Evolutionary conservation across 1,140 invertebrate genomes (phyloP).

Genomic region (Nylanderia fulva): DNA sequence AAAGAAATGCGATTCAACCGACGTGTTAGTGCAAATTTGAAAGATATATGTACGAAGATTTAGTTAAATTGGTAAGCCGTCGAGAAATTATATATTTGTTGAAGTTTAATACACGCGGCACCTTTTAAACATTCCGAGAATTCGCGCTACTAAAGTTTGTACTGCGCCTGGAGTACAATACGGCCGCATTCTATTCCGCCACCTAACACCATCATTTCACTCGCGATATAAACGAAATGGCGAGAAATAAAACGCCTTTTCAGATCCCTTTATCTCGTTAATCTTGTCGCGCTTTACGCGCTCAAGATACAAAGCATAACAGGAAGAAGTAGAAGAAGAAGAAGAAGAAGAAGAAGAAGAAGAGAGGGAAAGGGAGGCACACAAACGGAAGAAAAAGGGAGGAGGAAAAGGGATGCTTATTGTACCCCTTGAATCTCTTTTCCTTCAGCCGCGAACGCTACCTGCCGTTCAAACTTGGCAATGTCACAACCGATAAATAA

Average conservation of each 20-base stretch:
- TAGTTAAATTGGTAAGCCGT: neutral
- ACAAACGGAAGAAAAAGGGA: neutral
- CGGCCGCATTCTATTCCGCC: constrained; percentile 43
- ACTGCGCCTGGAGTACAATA: constrained; percentile 29
- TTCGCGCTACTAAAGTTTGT: constrained; percentile 41
- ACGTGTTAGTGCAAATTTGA: neutral
- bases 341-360: too few species aligned
- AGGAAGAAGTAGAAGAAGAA: neutral
- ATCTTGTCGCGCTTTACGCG: constrained; percentile 57
- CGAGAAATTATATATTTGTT: constrained; percentile 21
- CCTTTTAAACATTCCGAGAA: constrained; percentile 5
- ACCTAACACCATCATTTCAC: constrained; percentile 44
- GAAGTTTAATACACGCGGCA: neutral
- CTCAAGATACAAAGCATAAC: constrained; percentile 43
- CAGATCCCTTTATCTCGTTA: constrained; percentile 59
- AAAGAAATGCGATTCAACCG: neutral
- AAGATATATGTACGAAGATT: neutral
- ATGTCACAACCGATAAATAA: constrained; percentile 57
- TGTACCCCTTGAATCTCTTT: constrained; percentile 29
- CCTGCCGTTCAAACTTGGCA: constrained; percentile 45
- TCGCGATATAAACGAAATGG: constrained; percentile 51
- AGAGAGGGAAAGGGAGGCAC: neutral
- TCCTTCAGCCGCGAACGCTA: neutral
- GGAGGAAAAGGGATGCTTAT: constrained; percentile 29
- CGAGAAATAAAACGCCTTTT: constrained; percentile 58